Evolutionary conservation across 2,113 vertebrate genomes (phyloP), one percentile per base, ranked within the genome.

Genomic region (Cyprinodon brontotheroides): DNA sequence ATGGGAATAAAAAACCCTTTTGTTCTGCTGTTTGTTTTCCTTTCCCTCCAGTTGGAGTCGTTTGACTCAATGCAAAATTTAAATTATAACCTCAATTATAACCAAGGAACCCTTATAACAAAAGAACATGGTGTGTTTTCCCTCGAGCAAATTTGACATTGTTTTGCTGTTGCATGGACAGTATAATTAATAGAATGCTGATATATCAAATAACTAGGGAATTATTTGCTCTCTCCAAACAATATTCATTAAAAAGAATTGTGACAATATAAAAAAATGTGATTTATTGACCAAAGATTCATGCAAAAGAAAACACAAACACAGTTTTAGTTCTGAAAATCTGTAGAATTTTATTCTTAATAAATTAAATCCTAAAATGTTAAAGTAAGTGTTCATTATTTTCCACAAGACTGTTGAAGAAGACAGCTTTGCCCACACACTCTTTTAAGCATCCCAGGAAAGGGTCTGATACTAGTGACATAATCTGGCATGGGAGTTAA

Each of bases 31-130:
- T 53, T 75, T 38, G 11, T 37, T 74, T 85, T 80, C 63, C n/a
- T 82, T 76, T 61, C 62, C 68, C 65, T 50, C 22, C n/a, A 72
- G 74, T 82, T 77, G 69, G 70, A 83, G 63, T 84, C 0, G 66
- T 84, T 81, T 72, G 68, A 41, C 7, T 53, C 66, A 71, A 29
- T 37, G 7, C 22, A 57, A 74, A 63, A 76, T 57, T 73, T 48
- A 72, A 2, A 40, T 9, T 84, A 3, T 45, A 61, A 68, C n/a
- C 20, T 79, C 39, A 70, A 75, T 84, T 70, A 72, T 29, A 65
- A 64, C 15, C 43, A 53, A 57, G 37, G 37, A 73, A 73, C 50
- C n/a, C 38, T 9, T 63, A 68, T 63, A 68, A 50, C 17, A 72
- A 72, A 17, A n/a, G 13, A 69, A 5, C 7, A 17, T 15, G 45